Conservation (phyloP, 2,113 vertebrate genomes). For the Anarhynchus alexandrinus region DNA sequence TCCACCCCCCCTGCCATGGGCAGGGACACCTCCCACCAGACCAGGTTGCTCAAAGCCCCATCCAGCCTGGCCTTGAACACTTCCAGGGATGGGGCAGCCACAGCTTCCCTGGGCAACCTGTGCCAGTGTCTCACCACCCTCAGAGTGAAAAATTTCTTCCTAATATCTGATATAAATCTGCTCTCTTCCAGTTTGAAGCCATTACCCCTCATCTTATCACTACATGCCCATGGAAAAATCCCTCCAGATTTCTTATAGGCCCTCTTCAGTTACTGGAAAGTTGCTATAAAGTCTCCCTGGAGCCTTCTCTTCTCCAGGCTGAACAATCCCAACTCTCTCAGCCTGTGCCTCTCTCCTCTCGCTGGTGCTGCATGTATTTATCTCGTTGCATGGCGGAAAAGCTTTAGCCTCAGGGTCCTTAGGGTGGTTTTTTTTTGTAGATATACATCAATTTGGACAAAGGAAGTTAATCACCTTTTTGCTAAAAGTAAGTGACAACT, state of each 20-base stretch:
- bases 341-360: neutral
- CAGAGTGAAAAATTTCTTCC: neutral
- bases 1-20: neutral
- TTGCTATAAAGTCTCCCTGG: too few species aligned
- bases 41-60: neutral
- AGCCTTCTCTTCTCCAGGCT: too few species aligned
- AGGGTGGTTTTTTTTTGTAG: neutral
- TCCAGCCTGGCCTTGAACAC: neutral
- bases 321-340: too few species aligned
- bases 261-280: too few species aligned
- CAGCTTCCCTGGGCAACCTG: neutral
- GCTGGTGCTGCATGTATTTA: rapidly evolving
- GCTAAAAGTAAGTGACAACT: neutral
- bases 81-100: neutral
- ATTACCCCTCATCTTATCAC: too few species aligned
- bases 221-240: too few species aligned
- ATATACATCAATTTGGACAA: neutral
- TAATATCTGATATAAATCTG: neutral
- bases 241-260: too few species aligned
- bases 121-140: neutral
- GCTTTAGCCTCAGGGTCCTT: neutral
- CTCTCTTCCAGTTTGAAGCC: too few species aligned
- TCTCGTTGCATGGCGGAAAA: neutral
- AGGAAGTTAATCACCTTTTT: neutral
- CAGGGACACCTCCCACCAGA: neutral